Evolutionary conservation across 2,797 vertebrate species (phyloP), one percentile per base, ranked within the genome.

Genomic region (Helarctos malayanus): DNA sequence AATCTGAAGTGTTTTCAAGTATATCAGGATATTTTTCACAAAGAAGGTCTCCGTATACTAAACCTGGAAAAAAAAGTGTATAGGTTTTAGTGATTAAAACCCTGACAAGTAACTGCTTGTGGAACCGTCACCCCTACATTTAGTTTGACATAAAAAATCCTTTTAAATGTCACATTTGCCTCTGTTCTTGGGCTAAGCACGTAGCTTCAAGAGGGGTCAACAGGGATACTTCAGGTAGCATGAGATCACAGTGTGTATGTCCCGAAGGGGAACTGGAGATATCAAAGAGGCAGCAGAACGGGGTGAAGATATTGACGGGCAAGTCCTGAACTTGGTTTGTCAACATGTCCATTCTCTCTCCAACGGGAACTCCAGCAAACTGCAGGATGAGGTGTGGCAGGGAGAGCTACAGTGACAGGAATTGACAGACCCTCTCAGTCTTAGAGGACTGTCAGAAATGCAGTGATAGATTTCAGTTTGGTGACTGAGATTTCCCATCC

Each of bases 81-180:
- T 27, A 69, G 23, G 79, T 83, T 91, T 96, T 82, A 86, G 19
- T 89, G 27, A 91, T 89, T 61, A 75, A 75, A 85, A 57, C 27
- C 38, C 3, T 57, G 71, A 81, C 14, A 89, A 83, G 41, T n/a
- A 68, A 52, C 16, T 68, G 11, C 32, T 63, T 69, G 90, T 61
- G 10, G 25, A 84, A 83, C 7, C 59, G 41, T 61, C 5, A 47
- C 27, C 73, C 2, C 29, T 49, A 27, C 19, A 65, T 75, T 81
- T 7, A 68, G 15, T 35, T 12, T 80, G 12, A 90, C 76, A 21
- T 13, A 61, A 59, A 75, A 7, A 47, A 23, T 21, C 2, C 6
- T 9, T 59, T 41, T 81, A 56, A 41, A 63, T 68, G 75, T 7
- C 16, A 56, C 12, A 32, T 47, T n/a, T 82, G 59, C 15, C 21